These are phyloP conservation scores for Reticulitermes lucifugus DNA, from an alignment of 2,888 invertebrate species.

Conservation along the genomic window DNA sequence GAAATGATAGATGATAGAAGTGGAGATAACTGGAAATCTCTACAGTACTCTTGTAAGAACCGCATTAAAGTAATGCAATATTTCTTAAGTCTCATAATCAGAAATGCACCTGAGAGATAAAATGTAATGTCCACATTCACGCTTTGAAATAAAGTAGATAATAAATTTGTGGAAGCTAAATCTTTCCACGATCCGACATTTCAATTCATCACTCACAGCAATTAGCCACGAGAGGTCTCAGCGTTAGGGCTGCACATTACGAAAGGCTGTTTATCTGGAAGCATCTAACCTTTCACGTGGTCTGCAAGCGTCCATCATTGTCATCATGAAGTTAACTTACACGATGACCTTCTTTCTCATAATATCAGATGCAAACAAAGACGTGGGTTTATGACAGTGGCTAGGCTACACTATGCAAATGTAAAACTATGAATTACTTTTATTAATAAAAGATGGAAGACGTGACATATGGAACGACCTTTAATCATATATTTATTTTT, in stretches of 20 bases:
- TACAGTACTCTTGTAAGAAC: too few relatives aligned
- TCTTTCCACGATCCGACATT: too few relatives aligned
- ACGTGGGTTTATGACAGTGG: not conserved
- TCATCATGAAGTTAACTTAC: conserved; percentile 24
- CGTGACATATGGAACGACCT: not conserved
- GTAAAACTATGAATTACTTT: not conserved
- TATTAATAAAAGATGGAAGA: not conserved
- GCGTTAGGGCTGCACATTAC: too few relatives aligned
- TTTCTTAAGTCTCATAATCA: too few relatives aligned
- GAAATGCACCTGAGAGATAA: too few relatives aligned
- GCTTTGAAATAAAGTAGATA: too few relatives aligned
- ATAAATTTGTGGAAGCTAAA: too few relatives aligned
- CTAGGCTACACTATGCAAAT: conserved; percentile 7
- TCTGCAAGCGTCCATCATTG: conserved; percentile 26
- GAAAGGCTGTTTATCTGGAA: too few relatives aligned
- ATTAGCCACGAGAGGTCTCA: not conserved
- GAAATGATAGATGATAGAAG: too few relatives aligned
- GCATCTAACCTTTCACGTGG: not conserved
- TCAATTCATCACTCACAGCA: not conserved
- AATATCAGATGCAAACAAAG: not conserved
- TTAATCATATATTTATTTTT: conserved; percentile 10
- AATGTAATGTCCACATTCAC: too few relatives aligned
- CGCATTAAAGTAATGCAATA: too few relatives aligned
- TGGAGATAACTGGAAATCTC: too few relatives aligned
- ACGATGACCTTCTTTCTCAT: not conserved